Base-by-base conservation (phyloP, 2,888 invertebrate species). In the Plagodis dolabraria region DNA sequence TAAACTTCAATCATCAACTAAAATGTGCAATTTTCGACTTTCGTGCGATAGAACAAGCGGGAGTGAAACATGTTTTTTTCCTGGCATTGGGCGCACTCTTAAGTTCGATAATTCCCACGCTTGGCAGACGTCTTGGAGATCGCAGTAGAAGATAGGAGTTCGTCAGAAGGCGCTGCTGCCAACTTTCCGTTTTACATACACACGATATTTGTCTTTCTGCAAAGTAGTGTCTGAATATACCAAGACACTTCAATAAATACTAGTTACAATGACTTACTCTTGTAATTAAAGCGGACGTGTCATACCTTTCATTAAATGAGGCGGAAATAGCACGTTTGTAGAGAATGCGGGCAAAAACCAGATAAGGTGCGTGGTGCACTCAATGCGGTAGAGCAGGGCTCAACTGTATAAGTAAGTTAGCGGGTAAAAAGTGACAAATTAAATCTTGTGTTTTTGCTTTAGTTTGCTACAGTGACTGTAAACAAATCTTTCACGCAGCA, bases 261-360 rank as follows among this genome's bases (percentile, higher is more conserved):
- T 11, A 36, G 49, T 58, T 53, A 34, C 49, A 45, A 10, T 52
- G 44, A 46, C 43, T 40, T 43, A 43, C 12, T 43, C 43, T 45
- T 56, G 50, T 64, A 72, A 77, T 75, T 70, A 69, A 63, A 70
- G 54, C 66, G 64, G 51, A 67, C 65, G 60, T 72, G 72, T 73
- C 71, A 75, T 77, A 74, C 66, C 70, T 67, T 65, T 66, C 54
- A 70, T 71, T 74, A 74, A 67, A 57, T 57, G 61, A 67, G 63
- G 72, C 74, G 77, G 77, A 77, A 77, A 76, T 66, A 34, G 56
- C 61, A 62, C 63, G 65, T 65, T 64, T 60, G 58, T 56, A 38
- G 36, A 42, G 46, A 52, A 67, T 59, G 65, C 62, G 62, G 58
- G 58, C 51, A 67, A 65, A 65, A 67, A 65, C 11, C 12, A 53